Base-by-base conservation (phyloP, 2,113 vertebrate species). In the Lagopus muta region DNA sequence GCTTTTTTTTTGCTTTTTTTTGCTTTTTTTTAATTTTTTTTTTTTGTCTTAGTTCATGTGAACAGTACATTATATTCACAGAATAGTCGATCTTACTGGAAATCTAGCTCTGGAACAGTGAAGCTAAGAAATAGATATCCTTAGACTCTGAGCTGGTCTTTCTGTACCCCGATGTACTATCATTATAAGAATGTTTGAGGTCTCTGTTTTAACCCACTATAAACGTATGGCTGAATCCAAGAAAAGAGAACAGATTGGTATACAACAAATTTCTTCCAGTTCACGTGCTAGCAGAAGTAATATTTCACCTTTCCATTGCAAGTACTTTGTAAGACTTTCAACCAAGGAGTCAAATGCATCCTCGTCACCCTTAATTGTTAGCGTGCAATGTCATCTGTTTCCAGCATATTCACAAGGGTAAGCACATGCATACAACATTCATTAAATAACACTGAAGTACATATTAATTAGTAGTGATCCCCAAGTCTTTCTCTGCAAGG, bases 381-480 rank as follows among this genome's bases (percentile, higher is more conserved):
- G 13, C 0, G 1, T 0, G 0, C 24, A 36, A n/a, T 5, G 7
- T 38, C 27, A 88, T 10, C 54, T 4, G 1, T 6, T 86, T 74
- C 72, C 54, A 62, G 47, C 17, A 6, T 8, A 21, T 10, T 21
- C 47, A 12, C 9, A n/a, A 61, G 12, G 12, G 3, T 6, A 34
- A 73, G 21, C 4, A 45, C 8, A 12, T 4, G 18, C 20, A 42
- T 3, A 3, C 5, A 79, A 48, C 19, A 21, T 5, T 38, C n/a
- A 55, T 2, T 55, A 64, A 75, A 34, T 32, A 62, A 76, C n/a
- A 43, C 22, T 17, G 1, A 76, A 24, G 1, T 3, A 40, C 5
- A 3, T 7, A 34, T 30, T 38, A 25, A 19, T 45, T 73, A 40
- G 3, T 10, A 65, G 10, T n/a, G 2, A 48, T 22, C 20, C 45